These are phyloP conservation scores for Microctonus hyperodae DNA, from an alignment of 2,888 invertebrate genomes.

Conservation along the genomic window DNA sequence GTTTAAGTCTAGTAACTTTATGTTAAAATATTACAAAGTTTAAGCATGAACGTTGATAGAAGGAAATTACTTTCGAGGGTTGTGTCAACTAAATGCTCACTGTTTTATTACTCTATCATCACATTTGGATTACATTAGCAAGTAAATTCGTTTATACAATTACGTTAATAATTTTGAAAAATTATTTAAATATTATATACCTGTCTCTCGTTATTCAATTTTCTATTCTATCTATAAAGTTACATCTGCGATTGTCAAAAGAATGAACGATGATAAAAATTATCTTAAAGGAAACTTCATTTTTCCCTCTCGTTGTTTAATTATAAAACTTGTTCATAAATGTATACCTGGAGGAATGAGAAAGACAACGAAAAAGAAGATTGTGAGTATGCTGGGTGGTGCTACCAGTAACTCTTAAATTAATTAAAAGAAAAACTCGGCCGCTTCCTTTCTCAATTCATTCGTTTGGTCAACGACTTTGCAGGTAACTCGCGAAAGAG, in stretches of 20 bases:
- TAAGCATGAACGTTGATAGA: not conserved
- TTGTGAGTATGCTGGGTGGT: conserved; percentile 25
- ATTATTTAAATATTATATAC: too few relatives aligned
- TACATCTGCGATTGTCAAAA: not conserved
- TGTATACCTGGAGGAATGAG: conserved; percentile 12
- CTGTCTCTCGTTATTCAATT: not conserved
- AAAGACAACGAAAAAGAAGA: conserved; percentile 21
- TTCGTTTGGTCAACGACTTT: not conserved
- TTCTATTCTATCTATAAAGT: not conserved
- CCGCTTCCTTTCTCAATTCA: conserved; percentile 10
- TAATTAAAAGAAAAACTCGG: conserved; percentile 45
- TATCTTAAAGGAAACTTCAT: not conserved
- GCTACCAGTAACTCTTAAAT: conserved; percentile 45
- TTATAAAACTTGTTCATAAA: conserved; percentile 52
- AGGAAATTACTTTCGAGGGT: not conserved
- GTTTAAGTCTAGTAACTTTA: not conserved
- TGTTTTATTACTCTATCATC: not conserved
- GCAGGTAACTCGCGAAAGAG: not conserved
- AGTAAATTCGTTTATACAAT: too few relatives aligned
- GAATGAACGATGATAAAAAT: not conserved
- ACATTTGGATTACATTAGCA: not conserved
- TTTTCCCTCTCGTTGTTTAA: conserved; percentile 44
- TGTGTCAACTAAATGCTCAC: not conserved
- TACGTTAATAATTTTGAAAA: too few relatives aligned
- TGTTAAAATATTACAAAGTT: not conserved